Evolutionary conservation across 2,113 vertebrate species (phyloP).

Genomic region (Entelurus aequoreus): DNA sequence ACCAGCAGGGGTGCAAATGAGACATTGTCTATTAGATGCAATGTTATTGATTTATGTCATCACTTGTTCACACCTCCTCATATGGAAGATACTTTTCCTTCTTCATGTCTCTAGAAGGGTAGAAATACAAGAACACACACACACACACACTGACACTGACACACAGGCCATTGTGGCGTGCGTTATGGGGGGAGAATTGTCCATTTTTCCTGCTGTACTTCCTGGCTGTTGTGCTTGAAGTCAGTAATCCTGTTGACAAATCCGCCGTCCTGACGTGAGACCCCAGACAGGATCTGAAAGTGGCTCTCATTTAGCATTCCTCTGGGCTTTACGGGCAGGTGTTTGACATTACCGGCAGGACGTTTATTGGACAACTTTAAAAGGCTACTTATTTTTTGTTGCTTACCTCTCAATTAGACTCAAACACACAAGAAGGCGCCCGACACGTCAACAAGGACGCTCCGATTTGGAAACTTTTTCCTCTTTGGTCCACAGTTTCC

Average conservation of each 20-base stretch:
- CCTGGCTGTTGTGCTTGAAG: constrained; percentile 64
- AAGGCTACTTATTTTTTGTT: constrained; percentile 66
- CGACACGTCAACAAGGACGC: no score
- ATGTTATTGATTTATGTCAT: no score
- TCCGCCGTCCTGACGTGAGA: constrained; percentile 72
- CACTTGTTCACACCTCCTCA: no score
- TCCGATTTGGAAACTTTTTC: no score
- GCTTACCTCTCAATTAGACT: constrained; percentile 75
- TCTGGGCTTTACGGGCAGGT: constrained; percentile 76
- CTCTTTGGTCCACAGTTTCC: no score
- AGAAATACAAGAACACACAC: no score
- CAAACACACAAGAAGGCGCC: constrained; percentile 25
- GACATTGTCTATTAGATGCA: no score
- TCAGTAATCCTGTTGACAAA: constrained; percentile 73
- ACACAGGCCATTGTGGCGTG: constrained; percentile 11
- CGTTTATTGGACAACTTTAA: constrained; percentile 76
- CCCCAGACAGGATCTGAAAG: constrained; percentile 68
- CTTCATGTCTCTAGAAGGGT: no score
- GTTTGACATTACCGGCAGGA: constrained; percentile 77
- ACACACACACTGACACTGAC: no score
- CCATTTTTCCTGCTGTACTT: constrained; percentile 36
- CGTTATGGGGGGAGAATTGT: constrained; percentile 29
- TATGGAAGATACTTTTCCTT: no score
- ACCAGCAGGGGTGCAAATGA: no score
- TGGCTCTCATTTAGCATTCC: constrained; percentile 80